phyloP scores from a whole-genome alignment of 2,113 vertebrate genomes.

The Fregata magnificens region DNA sequence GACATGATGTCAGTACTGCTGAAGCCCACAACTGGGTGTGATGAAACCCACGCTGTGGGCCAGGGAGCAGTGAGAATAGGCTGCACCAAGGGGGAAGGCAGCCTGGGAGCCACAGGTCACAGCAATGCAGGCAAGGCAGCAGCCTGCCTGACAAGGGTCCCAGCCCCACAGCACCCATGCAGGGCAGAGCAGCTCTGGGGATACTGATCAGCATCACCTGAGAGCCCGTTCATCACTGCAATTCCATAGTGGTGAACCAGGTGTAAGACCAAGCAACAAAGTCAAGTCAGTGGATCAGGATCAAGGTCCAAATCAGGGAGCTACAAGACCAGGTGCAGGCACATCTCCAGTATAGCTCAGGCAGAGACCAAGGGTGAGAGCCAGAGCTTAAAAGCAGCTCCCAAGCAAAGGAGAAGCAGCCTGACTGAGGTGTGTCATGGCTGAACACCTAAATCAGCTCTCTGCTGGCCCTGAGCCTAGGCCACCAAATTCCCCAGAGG shows the following conservation, averaged over 20 bases:
- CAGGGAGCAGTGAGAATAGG: neutral
- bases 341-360: neutral
- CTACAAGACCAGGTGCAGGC: neutral
- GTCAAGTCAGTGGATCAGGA: neutral
- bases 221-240: neutral
- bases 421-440: neutral
- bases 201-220: too few species aligned
- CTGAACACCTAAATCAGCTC: neutral
- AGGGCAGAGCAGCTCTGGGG: neutral
- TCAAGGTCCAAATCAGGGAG: neutral
- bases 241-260: neutral
- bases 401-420: neutral
- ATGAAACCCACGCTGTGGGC: neutral
- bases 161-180: neutral
- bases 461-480: neutral
- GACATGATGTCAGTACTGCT: fast-evolving
- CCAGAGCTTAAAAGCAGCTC: neutral
- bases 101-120: neutral
- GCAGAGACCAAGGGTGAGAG: neutral
- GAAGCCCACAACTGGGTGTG: neutral
- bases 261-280: neutral
- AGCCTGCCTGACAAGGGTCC: neutral
- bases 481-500: neutral
- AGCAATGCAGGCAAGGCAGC: neutral
- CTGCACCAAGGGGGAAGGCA: neutral